A percentile compares a stretch with the other conserved stretches of the same genome.
Evolutionary conservation across 2,888 invertebrate genomes (phyloP).

Genomic region (Cabera pusaria): DNA sequence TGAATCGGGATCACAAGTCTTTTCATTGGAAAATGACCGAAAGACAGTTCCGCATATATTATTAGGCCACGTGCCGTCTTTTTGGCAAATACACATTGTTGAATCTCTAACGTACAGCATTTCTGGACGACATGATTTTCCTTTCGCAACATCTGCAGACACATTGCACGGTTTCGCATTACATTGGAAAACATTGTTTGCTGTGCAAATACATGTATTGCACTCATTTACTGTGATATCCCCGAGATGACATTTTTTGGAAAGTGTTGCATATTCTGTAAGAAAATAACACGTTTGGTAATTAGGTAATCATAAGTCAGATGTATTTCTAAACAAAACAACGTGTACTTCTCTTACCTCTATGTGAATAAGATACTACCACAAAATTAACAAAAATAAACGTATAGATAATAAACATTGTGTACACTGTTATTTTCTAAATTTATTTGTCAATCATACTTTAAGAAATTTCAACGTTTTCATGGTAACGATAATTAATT

Average conservation of each 20-base stretch:
- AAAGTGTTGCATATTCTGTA: slow-evolving; percentile 31
- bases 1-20: slow-evolving; percentile 46
- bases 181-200: slow-evolving; percentile 39
- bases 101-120: slow-evolving; percentile 43
- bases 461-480: no score
- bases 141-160: slow-evolving; percentile 3
- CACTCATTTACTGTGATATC: slow-evolving; percentile 42
- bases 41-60: slow-evolving; percentile 42
- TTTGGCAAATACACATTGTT: slow-evolving; percentile 52
- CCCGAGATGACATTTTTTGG: slow-evolving; percentile 38
- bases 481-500: no score
- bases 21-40: slow-evolving; percentile 29
- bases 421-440: no score
- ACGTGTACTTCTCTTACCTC: no score
- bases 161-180: slow-evolving; percentile 26
- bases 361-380: not conserved
- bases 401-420: slow-evolving; percentile 5
- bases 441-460: no score
- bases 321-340: no score
- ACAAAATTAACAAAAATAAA: slow-evolving; percentile 1
- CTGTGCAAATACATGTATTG: slow-evolving; percentile 41
- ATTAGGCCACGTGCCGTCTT: slow-evolving; percentile 56
- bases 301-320: no score
- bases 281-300: slow-evolving; percentile 14
- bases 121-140: slow-evolving; percentile 42